Evolutionary conservation across 2,888 invertebrate genomes (phyloP).

Genomic region (Drosophila austrosaltans): DNA sequence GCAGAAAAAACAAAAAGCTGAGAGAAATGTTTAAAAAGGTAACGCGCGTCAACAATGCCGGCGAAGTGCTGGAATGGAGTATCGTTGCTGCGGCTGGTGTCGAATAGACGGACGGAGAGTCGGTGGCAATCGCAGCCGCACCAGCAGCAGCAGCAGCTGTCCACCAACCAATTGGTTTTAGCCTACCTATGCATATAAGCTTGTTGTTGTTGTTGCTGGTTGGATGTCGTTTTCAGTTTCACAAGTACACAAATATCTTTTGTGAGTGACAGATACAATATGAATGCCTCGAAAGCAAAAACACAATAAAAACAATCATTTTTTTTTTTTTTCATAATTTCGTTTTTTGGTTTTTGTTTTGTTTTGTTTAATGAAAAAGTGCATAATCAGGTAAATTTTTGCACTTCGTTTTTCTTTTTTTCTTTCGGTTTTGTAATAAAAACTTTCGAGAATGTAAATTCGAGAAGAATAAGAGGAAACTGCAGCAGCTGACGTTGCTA

Average conservation of each 20-base stretch:
- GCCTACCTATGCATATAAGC: slow-evolving; percentile 74
- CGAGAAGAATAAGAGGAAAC: slow-evolving; percentile 2
- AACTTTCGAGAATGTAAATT: slow-evolving; percentile 9
- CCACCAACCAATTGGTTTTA: slow-evolving; percentile 50
- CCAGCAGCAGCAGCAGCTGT: slow-evolving; percentile 53
- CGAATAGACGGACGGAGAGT: slow-evolving; percentile 18
- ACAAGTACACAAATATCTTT: slow-evolving; percentile 30
- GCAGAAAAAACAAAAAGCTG: slow-evolving; percentile 33
- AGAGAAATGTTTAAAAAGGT: slow-evolving; percentile 66
- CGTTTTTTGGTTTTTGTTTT: no score
- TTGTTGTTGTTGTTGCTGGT: background rate
- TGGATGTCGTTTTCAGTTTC: slow-evolving; percentile 23
- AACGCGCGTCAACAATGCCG: slow-evolving; percentile 50
- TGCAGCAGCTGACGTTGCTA: slow-evolving; percentile 3
- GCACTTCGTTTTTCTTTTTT: background rate
- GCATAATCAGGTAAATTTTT: slow-evolving; percentile 58
- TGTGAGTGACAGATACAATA: slow-evolving; percentile 22
- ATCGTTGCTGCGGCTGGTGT: background rate
- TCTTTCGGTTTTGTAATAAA: slow-evolving; percentile 30
- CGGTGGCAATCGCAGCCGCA: slow-evolving; percentile 26
- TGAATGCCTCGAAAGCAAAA: slow-evolving; percentile 8
- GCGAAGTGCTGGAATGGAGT: background rate
- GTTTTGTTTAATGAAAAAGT: slow-evolving; percentile 28
- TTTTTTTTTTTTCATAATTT: background rate
- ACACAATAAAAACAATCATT: slow-evolving; percentile 44